Percentiles rank a stretch among this genome's conserved stretches.
These are phyloP conservation scores for Megalops atlanticus DNA, from an alignment of 2,113 vertebrate species.

Conservation along the genomic window DNA sequence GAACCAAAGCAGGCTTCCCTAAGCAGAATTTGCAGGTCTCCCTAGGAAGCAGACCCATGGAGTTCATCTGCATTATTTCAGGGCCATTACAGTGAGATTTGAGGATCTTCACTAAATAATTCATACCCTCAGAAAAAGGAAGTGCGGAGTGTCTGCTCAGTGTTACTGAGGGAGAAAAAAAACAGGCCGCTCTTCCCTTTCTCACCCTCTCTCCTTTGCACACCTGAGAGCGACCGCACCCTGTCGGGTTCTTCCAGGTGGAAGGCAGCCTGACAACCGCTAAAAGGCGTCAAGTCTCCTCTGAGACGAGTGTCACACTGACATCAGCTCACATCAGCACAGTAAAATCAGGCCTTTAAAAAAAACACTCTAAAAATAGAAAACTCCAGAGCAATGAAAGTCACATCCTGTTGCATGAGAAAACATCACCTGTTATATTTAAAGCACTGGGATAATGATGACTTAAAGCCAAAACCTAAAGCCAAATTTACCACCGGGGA, in stretches of 20 bases:
- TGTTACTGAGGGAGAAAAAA: constrained; percentile 13
- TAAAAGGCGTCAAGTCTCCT: background rate
- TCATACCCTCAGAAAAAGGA: constrained; percentile 60
- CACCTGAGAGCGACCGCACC: background rate
- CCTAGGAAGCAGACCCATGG: constrained; percentile 5
- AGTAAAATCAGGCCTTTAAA: background rate
- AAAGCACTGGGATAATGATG: constrained; percentile 4
- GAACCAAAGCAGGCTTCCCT: background rate
- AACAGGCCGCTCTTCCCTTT: background rate
- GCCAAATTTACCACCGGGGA: too few relatives aligned
- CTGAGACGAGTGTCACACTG: background rate
- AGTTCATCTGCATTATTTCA: constrained; percentile 73
- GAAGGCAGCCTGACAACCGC: background rate
- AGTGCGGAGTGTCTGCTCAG: constrained; percentile 13
- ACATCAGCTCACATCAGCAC: constrained; percentile 10
- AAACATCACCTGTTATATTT: background rate
- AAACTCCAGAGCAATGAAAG: background rate
- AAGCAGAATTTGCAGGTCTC: background rate
- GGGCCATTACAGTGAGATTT: constrained; percentile 47
- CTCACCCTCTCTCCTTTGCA: background rate
- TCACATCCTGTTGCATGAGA: constrained; percentile 1
- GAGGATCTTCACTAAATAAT: constrained; percentile 52
- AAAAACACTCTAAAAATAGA: constrained; percentile 9
- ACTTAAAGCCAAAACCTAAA: background rate
- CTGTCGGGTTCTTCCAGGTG: background rate